phyloP scores from a whole-genome alignment of 2,797 vertebrate genomes.

The Garrulus glandarius region DNA sequence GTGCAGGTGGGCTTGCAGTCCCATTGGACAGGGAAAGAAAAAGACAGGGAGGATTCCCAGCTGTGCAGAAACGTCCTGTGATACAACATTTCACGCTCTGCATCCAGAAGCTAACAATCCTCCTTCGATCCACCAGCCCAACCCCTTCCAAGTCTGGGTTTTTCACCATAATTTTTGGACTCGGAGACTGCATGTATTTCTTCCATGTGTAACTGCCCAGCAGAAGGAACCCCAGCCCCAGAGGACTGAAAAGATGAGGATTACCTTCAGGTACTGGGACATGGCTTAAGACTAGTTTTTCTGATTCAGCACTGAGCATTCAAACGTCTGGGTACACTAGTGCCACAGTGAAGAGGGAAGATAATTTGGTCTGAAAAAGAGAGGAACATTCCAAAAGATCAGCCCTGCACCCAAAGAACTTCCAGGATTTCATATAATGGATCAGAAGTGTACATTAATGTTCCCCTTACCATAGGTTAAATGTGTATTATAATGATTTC shows the following conservation, averaged over 20 bases:
- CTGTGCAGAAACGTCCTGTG: background rate
- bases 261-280: background rate
- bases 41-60: background rate
- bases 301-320: background rate
- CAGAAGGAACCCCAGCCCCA: background rate
- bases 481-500: background rate
- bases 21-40: background rate
- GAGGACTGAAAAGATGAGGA: background rate
- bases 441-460: background rate
- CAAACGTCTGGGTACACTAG: background rate
- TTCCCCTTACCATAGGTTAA: background rate
- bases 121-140: background rate
- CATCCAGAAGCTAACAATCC: fast-evolving
- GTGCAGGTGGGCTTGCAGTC: background rate
- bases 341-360: background rate
- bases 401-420: background rate
- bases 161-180: background rate
- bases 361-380: background rate
- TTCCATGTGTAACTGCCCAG: background rate
- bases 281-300: background rate
- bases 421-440: background rate
- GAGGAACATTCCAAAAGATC: background rate
- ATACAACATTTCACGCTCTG: background rate
- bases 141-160: background rate
- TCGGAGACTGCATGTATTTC: background rate